Conservation (phyloP, 1,140 invertebrate genomes). For the Nylanderia fulva region DNA sequence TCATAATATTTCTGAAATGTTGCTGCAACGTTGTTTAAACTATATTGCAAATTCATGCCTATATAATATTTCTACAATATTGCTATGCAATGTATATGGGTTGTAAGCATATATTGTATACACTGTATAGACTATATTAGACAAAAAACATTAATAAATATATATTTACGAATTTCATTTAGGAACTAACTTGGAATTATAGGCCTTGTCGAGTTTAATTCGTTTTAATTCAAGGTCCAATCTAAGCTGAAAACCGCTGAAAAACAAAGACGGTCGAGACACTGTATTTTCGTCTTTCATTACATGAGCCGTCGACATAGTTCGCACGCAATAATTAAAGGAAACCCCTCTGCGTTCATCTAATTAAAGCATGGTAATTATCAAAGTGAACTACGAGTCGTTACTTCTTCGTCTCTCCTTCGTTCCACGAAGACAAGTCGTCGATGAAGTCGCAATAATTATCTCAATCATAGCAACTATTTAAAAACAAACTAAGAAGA, state of each 20-base stretch:
- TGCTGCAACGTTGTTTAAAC: no score
- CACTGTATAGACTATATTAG: no score
- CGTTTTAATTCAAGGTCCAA: constrained; percentile 12
- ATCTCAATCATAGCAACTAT: constrained; percentile 8
- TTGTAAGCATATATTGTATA: no score
- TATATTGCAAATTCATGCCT: no score
- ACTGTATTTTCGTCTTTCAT: constrained; percentile 71
- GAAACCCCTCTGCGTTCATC: constrained; percentile 50
- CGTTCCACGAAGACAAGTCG: neutral
- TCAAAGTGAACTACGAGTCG: constrained; percentile 67
- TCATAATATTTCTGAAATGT: no score
- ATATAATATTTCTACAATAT: no score
- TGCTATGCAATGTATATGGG: no score
- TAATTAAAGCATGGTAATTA: constrained; percentile 73
- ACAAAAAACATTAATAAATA: neutral
- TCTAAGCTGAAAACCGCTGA: constrained; percentile 5
- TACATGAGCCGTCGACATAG: constrained; percentile 62
- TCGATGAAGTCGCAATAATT: neutral
- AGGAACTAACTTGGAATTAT: neutral
- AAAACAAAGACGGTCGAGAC: constrained; percentile 9
- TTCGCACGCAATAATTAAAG: constrained; percentile 72
- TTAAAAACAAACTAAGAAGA: neutral
- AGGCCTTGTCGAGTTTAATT: neutral
- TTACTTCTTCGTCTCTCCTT: constrained; percentile 15
- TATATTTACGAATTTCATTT: neutral